Base-by-base conservation (phyloP, 2,113 vertebrate species). In the Lophius piscatorius region DNA sequence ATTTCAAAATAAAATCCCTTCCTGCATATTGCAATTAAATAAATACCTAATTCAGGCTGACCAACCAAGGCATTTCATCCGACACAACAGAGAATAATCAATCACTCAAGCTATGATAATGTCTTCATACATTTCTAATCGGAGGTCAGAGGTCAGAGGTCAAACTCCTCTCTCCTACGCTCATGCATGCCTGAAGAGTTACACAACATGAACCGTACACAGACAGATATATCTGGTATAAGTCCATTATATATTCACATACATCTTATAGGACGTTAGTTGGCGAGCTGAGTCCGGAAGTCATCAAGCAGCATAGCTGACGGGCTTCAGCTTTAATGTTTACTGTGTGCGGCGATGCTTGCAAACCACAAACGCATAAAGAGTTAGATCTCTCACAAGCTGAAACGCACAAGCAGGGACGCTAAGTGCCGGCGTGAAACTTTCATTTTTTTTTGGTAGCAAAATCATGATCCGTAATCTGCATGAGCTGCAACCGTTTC, bases 181-280 rank as follows among this genome's bases (percentile, higher is more conserved):
- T 68, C 85, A 80, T 82, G 80, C 82, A 87, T 52, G 79, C 52
- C 56, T 58, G 54, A 60, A 74, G 55, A 75, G 77, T 80, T 77
- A 76, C 65, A 80, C 71, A 79, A 47, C 57, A 50, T 56, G 76
- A 69, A 52, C 81, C 69, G 81, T 45, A 72, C 75, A 73, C 65
- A 87, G 68, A 88, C 70, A 72, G 57, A 55, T 56, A 85, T 36
- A 72, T 55, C 58, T 51, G 63, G 20, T 78, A 83, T 77, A 82
- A 70, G 40, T 76, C 54, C 64, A 72, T 65, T 81, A 82, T 47
- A 76, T 58, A 54, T 70, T 76, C 52, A 81, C 71, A 65, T 73
- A 80, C 66, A 76, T 61, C 28, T 67, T 41, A 46, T 57, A 46
- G 69, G 63, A 70, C 72, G 77, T 81, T 68, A 70, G 80, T 62